Evolutionary conservation across 2,888 invertebrate genomes (phyloP).

Genomic region (Rhopalosiphum nymphaeae): DNA sequence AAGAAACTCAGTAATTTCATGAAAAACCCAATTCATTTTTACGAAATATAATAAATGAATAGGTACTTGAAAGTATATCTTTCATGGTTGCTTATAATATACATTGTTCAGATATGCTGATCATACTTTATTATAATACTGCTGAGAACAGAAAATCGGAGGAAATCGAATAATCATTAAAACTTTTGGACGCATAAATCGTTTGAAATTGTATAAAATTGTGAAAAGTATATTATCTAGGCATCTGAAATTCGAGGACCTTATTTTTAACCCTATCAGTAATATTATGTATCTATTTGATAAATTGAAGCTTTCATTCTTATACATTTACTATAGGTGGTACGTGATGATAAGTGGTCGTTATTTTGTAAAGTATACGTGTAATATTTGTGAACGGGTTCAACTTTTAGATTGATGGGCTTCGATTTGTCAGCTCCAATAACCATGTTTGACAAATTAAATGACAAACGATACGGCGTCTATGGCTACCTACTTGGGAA

Average conservation of each 20-base stretch:
- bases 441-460: conserved; percentile 42
- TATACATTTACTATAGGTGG: conserved; percentile 7
- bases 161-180: not conserved
- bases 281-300: not conserved
- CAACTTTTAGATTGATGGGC: conserved; percentile 48
- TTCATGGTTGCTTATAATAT: not conserved
- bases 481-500: not conserved
- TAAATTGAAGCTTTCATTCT: conserved; percentile 14
- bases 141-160: not conserved
- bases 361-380: not conserved
- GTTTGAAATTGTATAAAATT: not conserved
- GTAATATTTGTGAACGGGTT: conserved; percentile 37
- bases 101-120: not conserved
- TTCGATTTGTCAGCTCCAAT: conserved; percentile 45
- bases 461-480: conserved; percentile 33
- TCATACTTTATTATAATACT: not conserved
- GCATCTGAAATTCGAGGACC: not conserved
- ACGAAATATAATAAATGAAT: not conserved
- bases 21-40: not conserved
- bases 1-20: not conserved
- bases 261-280: not conserved
- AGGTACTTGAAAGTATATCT: not conserved
- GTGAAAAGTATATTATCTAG: not conserved
- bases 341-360: conserved; percentile 21
- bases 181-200: not conserved